Evolutionary conservation across 2,113 vertebrate species (phyloP), one percentile per base, ranked within the genome.

Genomic region (Galeopterus variegatus): DNA sequence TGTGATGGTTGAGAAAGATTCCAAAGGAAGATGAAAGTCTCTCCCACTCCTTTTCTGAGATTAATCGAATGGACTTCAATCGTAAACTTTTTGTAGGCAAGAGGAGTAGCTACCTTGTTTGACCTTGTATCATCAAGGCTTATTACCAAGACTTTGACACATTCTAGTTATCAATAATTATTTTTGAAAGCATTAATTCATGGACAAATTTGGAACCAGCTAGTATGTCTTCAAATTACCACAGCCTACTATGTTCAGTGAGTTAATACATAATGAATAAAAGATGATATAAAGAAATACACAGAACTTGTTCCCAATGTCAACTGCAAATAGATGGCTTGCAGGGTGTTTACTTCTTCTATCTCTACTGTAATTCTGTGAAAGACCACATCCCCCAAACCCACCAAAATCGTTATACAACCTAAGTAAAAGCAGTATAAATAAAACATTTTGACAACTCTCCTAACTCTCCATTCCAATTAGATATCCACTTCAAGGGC

Each of bases 21-120:
- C 48, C 45, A 79, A 94, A 33, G 69, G 17, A 69, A 90, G 19
- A 76, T 58, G 21, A 77, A 97, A 65, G 45, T 65, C n/a, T 67
- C 41, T 81, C 33, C 8, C 21, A 41, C 18, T 91, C 7, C 1
- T 91, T 33, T 72, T 18, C 18, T 41, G 17, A 84, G 56, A 80
- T 21, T 69, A 81, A 92, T 48, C 28, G 70, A 87, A 77, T n/a
- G 52, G 2, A 31, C 15, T 50, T n/a, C 15, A 48, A 28, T 15
- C 19, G 6, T 52, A 62, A 36, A 56, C 45, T 60, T 13, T 73
- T 86, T 72, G 33, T 10, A 76, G n/a, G 56, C 8, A 85, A 92
- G 19, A 60, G 15, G 24, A 26, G 3, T 31, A 54, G 92, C 45
- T 45, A 41, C 21, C 48, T 89, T 84, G 77, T 64, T 67, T 65